Evolutionary conservation across 1,140 invertebrate species (phyloP).

Genomic region (Microplitis demolitor): DNA sequence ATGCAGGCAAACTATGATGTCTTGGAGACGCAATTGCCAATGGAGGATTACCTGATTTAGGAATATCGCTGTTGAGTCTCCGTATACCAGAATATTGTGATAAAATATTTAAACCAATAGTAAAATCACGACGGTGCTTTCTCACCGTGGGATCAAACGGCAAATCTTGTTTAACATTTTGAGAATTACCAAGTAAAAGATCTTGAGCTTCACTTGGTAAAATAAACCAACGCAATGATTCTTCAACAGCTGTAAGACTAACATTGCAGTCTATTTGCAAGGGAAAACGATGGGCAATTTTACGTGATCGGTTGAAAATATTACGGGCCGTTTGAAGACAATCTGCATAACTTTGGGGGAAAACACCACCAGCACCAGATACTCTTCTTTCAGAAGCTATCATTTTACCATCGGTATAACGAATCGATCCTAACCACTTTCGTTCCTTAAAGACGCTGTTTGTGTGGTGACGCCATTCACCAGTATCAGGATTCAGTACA

Average conservation of each 20-base stretch:
- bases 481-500: conserved; percentile 82
- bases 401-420: conserved; percentile 79
- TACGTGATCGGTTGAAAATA: conserved; percentile 77
- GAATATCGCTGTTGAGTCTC: conserved; percentile 55
- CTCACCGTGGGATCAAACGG: conserved; percentile 68
- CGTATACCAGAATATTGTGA: conserved; percentile 37
- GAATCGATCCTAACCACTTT: conserved; percentile 80
- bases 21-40: conserved; percentile 45
- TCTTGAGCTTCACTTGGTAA: conserved; percentile 78
- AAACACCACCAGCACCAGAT: conserved; percentile 70
- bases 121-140: not conserved
- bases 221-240: conserved; percentile 84
- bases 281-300: conserved; percentile 75
- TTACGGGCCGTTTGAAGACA: conserved; percentile 79
- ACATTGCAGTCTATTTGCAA: conserved; percentile 73
- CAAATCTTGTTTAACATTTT: conserved; percentile 75
- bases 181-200: conserved; percentile 71
- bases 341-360: conserved; percentile 74
- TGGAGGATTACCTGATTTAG: conserved; percentile 40
- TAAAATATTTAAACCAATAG: not conserved
- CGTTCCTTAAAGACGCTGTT: conserved; percentile 79
- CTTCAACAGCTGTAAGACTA: conserved; percentile 68
- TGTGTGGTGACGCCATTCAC: conserved; percentile 86
- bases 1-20: conserved; percentile 54
- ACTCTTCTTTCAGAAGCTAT: conserved; percentile 70